A percentile compares a stretch with the other conserved stretches of the same genome.
Conservation (phyloP, 2,888 invertebrate genomes). For the Cetonia aurata region DNA sequence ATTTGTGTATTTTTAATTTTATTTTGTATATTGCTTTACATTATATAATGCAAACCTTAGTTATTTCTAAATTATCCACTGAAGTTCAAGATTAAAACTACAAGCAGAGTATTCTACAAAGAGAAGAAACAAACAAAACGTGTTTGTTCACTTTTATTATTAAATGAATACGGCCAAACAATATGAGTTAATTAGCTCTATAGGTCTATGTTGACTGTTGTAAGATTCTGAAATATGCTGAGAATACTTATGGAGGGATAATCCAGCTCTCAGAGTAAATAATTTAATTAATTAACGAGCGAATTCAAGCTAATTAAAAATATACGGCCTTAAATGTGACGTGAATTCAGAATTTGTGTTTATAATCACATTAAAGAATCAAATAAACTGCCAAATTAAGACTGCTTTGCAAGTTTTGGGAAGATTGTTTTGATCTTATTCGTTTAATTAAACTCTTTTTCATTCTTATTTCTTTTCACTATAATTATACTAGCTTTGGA, state of each 20-base stretch:
- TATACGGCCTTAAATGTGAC: neutral
- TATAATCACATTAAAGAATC: too few relatives aligned
- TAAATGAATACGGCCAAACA: too few relatives aligned
- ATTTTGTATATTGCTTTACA: neutral
- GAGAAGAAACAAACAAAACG: neutral
- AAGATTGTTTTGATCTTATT: neutral
- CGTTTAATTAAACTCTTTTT: neutral
- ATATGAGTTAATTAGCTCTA: slow-evolving; percentile 10
- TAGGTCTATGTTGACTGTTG: neutral
- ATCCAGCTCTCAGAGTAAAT: slow-evolving; percentile 19
- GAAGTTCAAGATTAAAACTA: too few relatives aligned
- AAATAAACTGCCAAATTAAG: too few relatives aligned
- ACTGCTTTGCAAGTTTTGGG: neutral
- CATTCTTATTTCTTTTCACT: neutral
- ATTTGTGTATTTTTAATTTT: neutral
- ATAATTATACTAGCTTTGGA: neutral
- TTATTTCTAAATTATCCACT: too few relatives aligned
- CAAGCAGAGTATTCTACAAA: too few relatives aligned
- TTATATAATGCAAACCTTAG: too few relatives aligned
- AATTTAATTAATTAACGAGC: slow-evolving; percentile 26
- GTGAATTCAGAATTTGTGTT: too few relatives aligned
- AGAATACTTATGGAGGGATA: slow-evolving; percentile 9
- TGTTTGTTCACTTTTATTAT: neutral
- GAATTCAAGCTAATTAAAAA: slow-evolving; percentile 5
- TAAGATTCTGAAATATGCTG: neutral